Evolutionary conservation across 2,797 vertebrate species (phyloP).

Genomic region (Luscinia megarhynchos): DNA sequence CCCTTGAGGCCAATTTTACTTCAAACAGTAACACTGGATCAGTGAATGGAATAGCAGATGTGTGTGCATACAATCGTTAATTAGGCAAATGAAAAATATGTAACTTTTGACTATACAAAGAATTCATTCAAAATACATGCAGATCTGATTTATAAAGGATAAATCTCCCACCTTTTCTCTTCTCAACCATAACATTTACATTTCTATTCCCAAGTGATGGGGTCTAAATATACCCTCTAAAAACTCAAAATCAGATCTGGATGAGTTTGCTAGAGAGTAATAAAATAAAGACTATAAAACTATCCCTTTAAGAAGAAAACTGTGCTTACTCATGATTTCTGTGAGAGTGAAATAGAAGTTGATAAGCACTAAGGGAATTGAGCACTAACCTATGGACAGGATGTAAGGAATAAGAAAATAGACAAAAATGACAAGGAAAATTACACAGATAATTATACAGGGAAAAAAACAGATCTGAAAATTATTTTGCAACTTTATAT

Average conservation of each 20-base stretch:
- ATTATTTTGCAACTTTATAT: background rate
- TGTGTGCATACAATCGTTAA: background rate
- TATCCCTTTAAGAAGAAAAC: background rate
- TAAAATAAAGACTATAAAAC: background rate
- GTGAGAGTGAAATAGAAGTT: background rate
- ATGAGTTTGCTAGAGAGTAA: background rate
- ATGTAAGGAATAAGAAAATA: background rate
- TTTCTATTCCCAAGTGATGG: background rate
- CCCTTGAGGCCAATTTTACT: background rate
- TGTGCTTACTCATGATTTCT: background rate
- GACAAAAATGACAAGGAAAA: background rate
- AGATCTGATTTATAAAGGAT: background rate
- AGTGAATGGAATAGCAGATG: background rate
- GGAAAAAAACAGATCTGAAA: background rate
- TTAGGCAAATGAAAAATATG: background rate
- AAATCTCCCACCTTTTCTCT: fast-evolving
- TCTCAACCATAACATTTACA: background rate
- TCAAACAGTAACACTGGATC: background rate
- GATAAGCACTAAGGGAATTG: background rate
- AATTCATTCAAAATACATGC: background rate
- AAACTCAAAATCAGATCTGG: background rate
- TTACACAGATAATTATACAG: background rate
- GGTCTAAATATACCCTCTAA: background rate
- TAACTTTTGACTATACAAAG: background rate
- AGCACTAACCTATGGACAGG: background rate